Evolutionary conservation across 1,140 invertebrate species (phyloP).

Genomic region (Euwallacea similis): DNA sequence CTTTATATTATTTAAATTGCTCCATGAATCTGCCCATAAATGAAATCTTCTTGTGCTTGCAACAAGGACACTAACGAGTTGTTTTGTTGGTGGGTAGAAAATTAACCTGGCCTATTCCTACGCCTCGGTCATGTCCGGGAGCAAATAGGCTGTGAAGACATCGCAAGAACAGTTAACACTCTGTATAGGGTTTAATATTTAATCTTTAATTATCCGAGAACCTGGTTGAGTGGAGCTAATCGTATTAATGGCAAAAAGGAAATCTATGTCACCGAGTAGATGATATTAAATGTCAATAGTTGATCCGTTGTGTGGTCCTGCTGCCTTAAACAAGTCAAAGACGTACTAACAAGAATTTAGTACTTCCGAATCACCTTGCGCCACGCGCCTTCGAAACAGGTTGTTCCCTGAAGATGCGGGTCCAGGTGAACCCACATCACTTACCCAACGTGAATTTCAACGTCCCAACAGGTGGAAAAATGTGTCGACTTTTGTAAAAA

Average conservation of each 20-base stretch:
- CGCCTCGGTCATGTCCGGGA: background rate
- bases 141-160: slow-evolving; percentile 1
- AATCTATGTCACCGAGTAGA: background rate
- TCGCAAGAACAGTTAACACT: background rate
- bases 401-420: slow-evolving; percentile 37
- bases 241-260: background rate
- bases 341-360: background rate
- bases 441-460: slow-evolving; percentile 4
- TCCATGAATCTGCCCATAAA: too few relatives aligned
- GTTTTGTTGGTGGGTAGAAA: too few relatives aligned
- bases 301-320: background rate
- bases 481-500: background rate
- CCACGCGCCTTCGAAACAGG: slow-evolving; percentile 23
- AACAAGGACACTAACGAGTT: too few relatives aligned
- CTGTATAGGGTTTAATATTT: background rate
- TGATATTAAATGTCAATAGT: slow-evolving; percentile 6
- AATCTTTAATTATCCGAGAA: background rate
- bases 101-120: too few relatives aligned
- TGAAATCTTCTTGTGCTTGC: too few relatives aligned
- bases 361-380: slow-evolving; percentile 25
- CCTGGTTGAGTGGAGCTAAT: background rate
- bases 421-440: slow-evolving; percentile 39
- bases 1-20: too few relatives aligned
- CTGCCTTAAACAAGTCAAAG: too few relatives aligned
- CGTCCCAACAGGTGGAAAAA: slow-evolving; percentile 24